phyloP scores from a whole-genome alignment of 2,888 invertebrate species.

The Sisyra terminalis region DNA sequence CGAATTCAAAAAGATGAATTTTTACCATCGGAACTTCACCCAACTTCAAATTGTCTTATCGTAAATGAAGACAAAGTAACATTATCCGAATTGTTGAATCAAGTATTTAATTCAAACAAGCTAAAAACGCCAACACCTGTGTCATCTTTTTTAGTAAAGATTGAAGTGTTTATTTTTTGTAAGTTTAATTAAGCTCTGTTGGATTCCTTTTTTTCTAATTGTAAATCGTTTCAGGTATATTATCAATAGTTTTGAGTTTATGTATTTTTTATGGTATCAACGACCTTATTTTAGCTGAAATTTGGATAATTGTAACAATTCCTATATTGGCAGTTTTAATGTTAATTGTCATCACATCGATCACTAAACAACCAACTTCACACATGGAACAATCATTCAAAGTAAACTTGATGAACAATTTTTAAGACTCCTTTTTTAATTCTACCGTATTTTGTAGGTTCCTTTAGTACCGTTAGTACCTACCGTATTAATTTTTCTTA shows the following conservation, averaged over 20 bases:
- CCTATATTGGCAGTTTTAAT: neutral
- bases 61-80: slow-evolving; percentile 10
- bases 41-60: neutral
- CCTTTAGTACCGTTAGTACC: slow-evolving; percentile 73
- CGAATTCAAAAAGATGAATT: slow-evolving; percentile 3
- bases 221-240: neutral
- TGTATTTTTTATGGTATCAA: neutral
- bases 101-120: slow-evolving; percentile 26
- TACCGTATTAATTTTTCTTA: slow-evolving; percentile 62
- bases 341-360: neutral
- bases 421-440: neutral
- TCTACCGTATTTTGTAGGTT: slow-evolving; percentile 44
- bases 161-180: slow-evolving; percentile 28
- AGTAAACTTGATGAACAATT: neutral
- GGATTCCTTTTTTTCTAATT: neutral
- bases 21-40: neutral
- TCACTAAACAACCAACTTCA: slow-evolving; percentile 1
- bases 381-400: neutral
- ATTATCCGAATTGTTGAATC: slow-evolving; percentile 17
- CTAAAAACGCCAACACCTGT: slow-evolving; percentile 26
- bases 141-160: slow-evolving; percentile 27
- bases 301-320: neutral
- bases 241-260: neutral
- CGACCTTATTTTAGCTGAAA: neutral
- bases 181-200: slow-evolving; percentile 13